Base-by-base conservation (phyloP, 2,797 vertebrate genomes). In the Amphiprion clarkii region DNA sequence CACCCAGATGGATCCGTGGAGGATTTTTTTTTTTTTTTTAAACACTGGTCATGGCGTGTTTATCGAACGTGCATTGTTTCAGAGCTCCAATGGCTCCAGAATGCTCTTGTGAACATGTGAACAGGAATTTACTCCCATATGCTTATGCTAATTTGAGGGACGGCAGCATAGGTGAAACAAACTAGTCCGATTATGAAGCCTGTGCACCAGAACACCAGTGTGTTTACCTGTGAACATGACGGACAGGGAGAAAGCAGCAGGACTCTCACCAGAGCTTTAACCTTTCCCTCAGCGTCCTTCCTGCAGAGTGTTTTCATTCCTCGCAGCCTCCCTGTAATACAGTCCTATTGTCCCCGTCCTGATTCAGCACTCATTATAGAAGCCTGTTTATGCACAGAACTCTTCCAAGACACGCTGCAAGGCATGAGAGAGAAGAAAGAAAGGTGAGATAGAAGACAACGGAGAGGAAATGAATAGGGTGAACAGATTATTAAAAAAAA, bases 191-290 rank as follows among this genome's bases (percentile, higher is more conserved):
- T 78, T 64, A 71, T 23, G 46, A 52, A 13, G 51, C 16, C 49
- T 23, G 19, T 53, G 65, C 55, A 55, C 49, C 36, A 39, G 33
- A 46, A 21, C 71, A 51, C 48, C 52, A 66, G 21, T 71, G 69
- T 44, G 12, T 23, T n/a, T 36, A n/a, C 23, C 57, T 74, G 74
- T 44, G 81, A 79, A 82, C 78, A 71, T 88, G 86, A 86, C 31
- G 63, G 87, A 86, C 83, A 76, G 72, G 57, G 61, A 69, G 63
- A 21, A 78, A 87, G 70, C 81, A 88, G 85, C 80, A 76, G 87
- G 82, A 76, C 58, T 74, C 82, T 83, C 79, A 82, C 62, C 74
- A 53, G 82, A 81, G 87, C 73, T 79, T 71, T 90, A 92, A 93
- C 90, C 89, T 92, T 92, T 92, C 69, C 77, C 66, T 76, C 78